These are phyloP conservation scores for Ips typographus DNA, from an alignment of 1,140 invertebrate genomes.

Conservation along the genomic window DNA sequence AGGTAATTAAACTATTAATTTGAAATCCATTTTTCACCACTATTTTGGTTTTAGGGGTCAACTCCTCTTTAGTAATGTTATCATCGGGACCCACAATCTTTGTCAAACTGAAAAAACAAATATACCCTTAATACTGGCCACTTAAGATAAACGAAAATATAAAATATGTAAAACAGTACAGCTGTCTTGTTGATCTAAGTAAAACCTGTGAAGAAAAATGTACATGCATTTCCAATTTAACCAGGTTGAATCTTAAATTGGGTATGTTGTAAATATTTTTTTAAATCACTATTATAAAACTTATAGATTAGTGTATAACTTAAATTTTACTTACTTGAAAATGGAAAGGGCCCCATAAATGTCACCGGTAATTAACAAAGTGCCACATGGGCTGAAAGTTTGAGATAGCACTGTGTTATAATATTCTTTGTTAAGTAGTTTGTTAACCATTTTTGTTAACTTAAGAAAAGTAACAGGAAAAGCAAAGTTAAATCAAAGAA, in stretches of 20 bases:
- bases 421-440: conserved; percentile 55
- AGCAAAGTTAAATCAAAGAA: not conserved
- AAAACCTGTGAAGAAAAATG: not conserved
- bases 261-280: not conserved
- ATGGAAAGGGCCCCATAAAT: conserved; percentile 81
- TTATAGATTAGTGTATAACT: not conserved
- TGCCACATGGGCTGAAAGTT: conserved; percentile 78
- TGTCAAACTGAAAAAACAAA: conserved; percentile 56
- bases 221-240: not conserved
- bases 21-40: conserved; percentile 60
- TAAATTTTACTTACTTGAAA: conserved; percentile 69
- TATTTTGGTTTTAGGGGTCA: conserved; percentile 61
- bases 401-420: conserved; percentile 81
- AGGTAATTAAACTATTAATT: conserved; percentile 71
- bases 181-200: not conserved
- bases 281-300: not conserved
- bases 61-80: conserved; percentile 57
- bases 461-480: not conserved
- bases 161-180: not conserved
- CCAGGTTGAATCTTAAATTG: not conserved
- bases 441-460: conserved; percentile 39
- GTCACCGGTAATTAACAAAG: conserved; percentile 79
- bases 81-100: conserved; percentile 60
- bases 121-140: too few species aligned
- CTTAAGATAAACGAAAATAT: too few species aligned